Base-by-base conservation (phyloP, 1,140 invertebrate genomes). In the Hycleus cichorii region DNA sequence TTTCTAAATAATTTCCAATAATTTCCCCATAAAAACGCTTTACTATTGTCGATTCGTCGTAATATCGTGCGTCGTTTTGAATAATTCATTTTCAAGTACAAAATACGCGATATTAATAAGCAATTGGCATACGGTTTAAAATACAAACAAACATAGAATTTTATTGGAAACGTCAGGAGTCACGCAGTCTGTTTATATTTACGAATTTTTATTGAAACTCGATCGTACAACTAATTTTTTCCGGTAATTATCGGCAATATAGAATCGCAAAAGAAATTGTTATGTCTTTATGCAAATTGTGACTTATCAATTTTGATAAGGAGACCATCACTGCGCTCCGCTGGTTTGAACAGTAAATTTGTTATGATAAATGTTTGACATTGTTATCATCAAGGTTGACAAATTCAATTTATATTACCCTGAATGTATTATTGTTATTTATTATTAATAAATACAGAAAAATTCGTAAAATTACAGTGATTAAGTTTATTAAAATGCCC, bases 371-470 rank as follows among this genome's bases (percentile, higher is more conserved):
- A 43, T 43, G 51, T 47, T 58, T 52, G 57, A 51, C 47, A 52
- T 39, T 43, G 49, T 52, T 58, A 58, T 58, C 57, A 52, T 46
- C 56, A 58, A 58, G 56, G 49, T 39, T 48, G 39, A 32, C 26
- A 49, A 32, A 45, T 12, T 45, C 9, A 12, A 47, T 25, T n/a
- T 49, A 18, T 18, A 18, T 18, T 18, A 18, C 18, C 18, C 18
- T 18, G 18, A 18, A 18, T 18, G 18, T 18, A 18, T 18, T 18
- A 18, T 18, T 18, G 18, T 18, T 18, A 18, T 18, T 18, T 18
- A 18, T 18, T 18, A 18, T 18, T 18, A 18, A 18, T 18, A 18
- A 18, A 18, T 18, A 18, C 1, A 18, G 1, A 18, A 18, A 18
- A 18, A 18, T 18, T 18, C 18, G 18, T 18, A 18, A 18, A 18